These are phyloP conservation scores for Parnassius glacialis DNA, from an alignment of 2,888 invertebrate species.

Conservation along the genomic window DNA sequence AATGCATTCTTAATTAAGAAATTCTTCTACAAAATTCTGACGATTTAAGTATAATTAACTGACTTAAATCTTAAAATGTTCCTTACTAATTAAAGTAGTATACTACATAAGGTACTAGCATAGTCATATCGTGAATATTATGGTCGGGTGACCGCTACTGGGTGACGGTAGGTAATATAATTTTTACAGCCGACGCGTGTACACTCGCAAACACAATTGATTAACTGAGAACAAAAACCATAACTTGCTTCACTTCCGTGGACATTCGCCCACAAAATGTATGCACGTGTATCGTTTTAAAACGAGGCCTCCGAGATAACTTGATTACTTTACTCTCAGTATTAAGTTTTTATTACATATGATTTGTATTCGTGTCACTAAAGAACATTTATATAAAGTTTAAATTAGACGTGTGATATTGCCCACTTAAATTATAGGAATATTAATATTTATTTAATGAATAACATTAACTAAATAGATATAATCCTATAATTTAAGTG, in stretches of 20 bases:
- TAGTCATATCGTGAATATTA: constrained; percentile 26
- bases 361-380: constrained; percentile 4
- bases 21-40: neutral
- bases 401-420: constrained; percentile 11
- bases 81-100: constrained; percentile 2
- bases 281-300: neutral
- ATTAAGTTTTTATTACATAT: neutral
- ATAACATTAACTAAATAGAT: neutral
- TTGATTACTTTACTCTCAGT: neutral
- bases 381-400: constrained; percentile 18
- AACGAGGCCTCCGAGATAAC: constrained; percentile 5
- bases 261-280: constrained; percentile 18
- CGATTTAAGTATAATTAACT: constrained; percentile 12
- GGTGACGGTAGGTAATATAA: constrained; percentile 54
- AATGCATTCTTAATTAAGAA: neutral
- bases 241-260: constrained; percentile 18
- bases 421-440: neutral
- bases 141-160: constrained; percentile 49
- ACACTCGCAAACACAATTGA: constrained; percentile 41
- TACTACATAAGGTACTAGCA: constrained; percentile 1
- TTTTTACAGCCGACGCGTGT: constrained; percentile 52
- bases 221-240: constrained; percentile 27
- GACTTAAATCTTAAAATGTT: constrained; percentile 8
- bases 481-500: neutral
- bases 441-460: neutral